Evolutionary conservation across 2,888 invertebrate genomes (phyloP).

Genomic region (Chalcis sispes): DNA sequence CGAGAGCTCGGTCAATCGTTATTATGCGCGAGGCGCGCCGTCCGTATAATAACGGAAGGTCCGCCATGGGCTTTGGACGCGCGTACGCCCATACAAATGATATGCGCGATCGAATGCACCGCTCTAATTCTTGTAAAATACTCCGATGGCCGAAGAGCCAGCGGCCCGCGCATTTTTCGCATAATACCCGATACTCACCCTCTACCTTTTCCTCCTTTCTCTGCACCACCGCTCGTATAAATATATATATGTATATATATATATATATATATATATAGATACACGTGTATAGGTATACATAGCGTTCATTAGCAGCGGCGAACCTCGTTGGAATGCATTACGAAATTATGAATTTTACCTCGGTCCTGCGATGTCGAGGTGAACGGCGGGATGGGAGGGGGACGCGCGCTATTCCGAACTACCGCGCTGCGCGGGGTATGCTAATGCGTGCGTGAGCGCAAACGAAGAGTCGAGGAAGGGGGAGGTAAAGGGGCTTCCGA

Average conservation of each 20-base stretch:
- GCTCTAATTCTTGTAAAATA: constrained; percentile 45
- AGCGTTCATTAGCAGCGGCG: too few relatives aligned
- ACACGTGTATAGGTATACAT: too few relatives aligned
- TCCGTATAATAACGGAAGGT: constrained; percentile 4
- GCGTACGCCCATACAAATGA: constrained; percentile 15
- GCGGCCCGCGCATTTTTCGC: constrained; percentile 35
- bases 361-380: background rate
- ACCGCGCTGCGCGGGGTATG: too few relatives aligned
- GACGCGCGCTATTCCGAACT: too few relatives aligned
- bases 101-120: constrained; percentile 36
- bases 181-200: background rate
- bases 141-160: constrained; percentile 21
- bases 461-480: too few relatives aligned
- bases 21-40: constrained; percentile 26
- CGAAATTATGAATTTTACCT: constrained; percentile 49
- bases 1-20: constrained; percentile 26
- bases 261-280: too few relatives aligned
- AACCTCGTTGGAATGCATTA: constrained; percentile 46
- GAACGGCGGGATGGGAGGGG: background rate
- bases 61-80: background rate
- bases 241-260: too few relatives aligned
- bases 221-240: too few relatives aligned
- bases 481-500: background rate
- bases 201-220: too few relatives aligned
- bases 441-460: too few relatives aligned